These are phyloP conservation scores for Panagrolaimus sp. DNA, from an alignment of 1,140 invertebrate genomes.

Conservation along the genomic window DNA sequence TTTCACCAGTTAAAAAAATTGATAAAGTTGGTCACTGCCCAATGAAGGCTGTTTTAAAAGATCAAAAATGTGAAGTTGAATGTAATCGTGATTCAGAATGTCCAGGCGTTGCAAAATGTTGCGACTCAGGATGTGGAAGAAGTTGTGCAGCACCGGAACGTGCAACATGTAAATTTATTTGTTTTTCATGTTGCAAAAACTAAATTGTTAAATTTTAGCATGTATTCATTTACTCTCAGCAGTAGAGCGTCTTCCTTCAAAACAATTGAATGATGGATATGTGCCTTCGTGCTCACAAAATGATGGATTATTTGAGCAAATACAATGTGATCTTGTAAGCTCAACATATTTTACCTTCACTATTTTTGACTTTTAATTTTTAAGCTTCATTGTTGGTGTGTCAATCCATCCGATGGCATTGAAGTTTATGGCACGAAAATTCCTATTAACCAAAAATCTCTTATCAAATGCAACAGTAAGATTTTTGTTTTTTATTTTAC, in stretches of 20 bases:
- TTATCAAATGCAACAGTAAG: constrained; percentile 39
- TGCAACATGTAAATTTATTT: constrained; percentile 28
- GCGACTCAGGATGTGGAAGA: constrained; percentile 35
- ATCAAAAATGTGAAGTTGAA: constrained; percentile 28
- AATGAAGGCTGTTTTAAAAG: neutral
- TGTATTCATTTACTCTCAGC: constrained; percentile 46
- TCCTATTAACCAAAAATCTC: constrained; percentile 28
- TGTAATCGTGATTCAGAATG: constrained; percentile 39
- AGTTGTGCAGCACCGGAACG: constrained; percentile 40
- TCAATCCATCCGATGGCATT: constrained; percentile 34
- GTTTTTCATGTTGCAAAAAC: constrained; percentile 15
- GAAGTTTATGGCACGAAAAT: constrained; percentile 40
- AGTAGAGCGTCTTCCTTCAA: constrained; percentile 40
- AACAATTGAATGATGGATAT: constrained; percentile 39
- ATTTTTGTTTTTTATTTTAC: constrained; percentile 14
- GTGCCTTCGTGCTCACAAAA: constrained; percentile 33
- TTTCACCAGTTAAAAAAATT: neutral
- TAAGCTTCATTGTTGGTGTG: constrained; percentile 49
- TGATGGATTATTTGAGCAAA: constrained; percentile 30
- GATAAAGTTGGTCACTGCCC: constrained; percentile 17
- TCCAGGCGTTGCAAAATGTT: constrained; percentile 38
- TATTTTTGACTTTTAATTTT: constrained; percentile 15
- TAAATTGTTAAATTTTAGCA: constrained; percentile 22
- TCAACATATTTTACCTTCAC: constrained; percentile 21
- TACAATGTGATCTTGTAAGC: constrained; percentile 45